A percentile compares a stretch with the other conserved stretches of the same genome.
Evolutionary conservation across 1,140 invertebrate species (phyloP).

Genomic region (Plutomurus gul): DNA sequence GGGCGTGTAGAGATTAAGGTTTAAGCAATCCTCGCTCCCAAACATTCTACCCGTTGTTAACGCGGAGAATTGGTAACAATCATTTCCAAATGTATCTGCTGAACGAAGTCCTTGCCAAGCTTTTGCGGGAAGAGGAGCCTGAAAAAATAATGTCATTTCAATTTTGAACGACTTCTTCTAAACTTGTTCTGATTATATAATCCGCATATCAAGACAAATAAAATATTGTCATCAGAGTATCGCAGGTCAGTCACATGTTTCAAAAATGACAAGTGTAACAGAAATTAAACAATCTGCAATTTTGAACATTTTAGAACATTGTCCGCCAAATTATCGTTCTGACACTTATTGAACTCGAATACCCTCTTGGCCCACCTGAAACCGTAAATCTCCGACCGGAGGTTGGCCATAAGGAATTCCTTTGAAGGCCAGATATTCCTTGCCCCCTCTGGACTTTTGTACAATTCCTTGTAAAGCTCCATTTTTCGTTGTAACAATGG

Average conservation of each 20-base stretch:
- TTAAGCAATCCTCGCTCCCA: not conserved
- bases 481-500: not conserved
- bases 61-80: not conserved
- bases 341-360: no score
- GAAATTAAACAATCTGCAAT: no score
- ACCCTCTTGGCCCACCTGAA: no score
- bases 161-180: no score
- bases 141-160: not conserved
- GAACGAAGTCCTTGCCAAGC: not conserved
- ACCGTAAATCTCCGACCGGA: constrained; percentile 12
- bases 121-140: not conserved
- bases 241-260: no score
- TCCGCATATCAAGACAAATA: no score
- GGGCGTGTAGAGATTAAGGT: not conserved
- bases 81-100: not conserved
- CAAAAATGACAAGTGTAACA: no score
- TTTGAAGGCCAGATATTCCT: constrained; percentile 5
- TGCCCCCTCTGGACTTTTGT: not conserved
- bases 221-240: no score
- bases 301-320: no score
- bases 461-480: constrained; percentile 35
- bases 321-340: no score
- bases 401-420: constrained; percentile 38
- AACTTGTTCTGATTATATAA: no score
- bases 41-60: not conserved